These are phyloP conservation scores for Stramonita haemastoma DNA, from an alignment of 2,888 invertebrate species.

Conservation along the genomic window DNA sequence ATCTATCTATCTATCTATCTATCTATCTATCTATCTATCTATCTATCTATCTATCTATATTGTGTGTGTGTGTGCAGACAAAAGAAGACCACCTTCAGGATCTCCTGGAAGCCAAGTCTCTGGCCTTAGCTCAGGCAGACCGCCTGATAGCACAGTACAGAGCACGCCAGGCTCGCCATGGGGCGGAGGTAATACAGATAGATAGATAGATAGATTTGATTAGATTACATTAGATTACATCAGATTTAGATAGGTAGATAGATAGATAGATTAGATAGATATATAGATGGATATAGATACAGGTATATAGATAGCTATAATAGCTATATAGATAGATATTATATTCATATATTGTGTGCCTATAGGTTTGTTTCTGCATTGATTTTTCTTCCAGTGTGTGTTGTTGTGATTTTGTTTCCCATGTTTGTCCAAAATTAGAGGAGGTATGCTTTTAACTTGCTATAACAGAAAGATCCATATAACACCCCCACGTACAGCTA, in stretches of 20 bases:
- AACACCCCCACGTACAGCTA: too few relatives aligned
- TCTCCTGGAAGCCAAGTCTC: constrained; percentile 75
- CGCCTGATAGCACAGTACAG: constrained; percentile 73
- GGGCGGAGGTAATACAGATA: constrained; percentile 68
- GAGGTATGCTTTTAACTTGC: too few relatives aligned
- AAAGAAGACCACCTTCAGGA: constrained; percentile 76
- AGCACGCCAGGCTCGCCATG: constrained; percentile 69
- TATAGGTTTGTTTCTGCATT: not conserved
- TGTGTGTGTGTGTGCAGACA: constrained; percentile 56
- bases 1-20: not conserved
- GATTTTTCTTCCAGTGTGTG: not conserved
- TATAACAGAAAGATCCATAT: too few relatives aligned
- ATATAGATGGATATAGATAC: too few relatives aligned
- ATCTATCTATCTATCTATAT: not conserved
- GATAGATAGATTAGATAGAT: too few relatives aligned
- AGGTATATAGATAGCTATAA: too few relatives aligned
- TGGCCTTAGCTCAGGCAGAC: constrained; percentile 76
- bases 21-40: not conserved
- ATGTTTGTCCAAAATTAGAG: too few relatives aligned
- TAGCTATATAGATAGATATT: too few relatives aligned
- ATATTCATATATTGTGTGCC: not conserved
- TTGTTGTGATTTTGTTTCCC: not conserved
- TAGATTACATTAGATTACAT: too few relatives aligned
- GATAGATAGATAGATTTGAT: too few relatives aligned
- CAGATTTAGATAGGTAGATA: too few relatives aligned